Percentiles rank a stretch among this genome's conserved stretches.
Evolutionary conservation across 2,888 invertebrate species (phyloP).

Genomic region (Artemia sinica): DNA sequence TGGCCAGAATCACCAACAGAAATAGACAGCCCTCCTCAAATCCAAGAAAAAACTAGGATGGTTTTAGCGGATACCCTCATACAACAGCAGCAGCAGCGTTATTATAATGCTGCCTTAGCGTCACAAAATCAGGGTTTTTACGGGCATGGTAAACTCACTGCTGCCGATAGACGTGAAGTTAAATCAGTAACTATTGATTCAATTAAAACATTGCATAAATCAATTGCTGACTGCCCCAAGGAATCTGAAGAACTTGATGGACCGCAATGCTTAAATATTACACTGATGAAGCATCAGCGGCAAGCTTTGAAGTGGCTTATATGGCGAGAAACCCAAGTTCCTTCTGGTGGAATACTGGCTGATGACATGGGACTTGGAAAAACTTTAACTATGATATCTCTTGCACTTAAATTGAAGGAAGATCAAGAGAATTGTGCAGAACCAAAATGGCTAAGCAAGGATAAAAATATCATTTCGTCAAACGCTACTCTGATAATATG

Average conservation of each 20-base stretch:
- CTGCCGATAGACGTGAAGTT: conserved; percentile 24
- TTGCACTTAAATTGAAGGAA: conserved; percentile 41
- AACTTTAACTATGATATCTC: conserved; percentile 61
- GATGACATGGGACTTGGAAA: conserved; percentile 71
- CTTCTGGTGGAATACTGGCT: conserved; percentile 43
- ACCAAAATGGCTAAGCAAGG: conserved; percentile 16
- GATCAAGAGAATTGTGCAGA: conserved; percentile 30
- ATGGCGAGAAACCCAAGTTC: conserved; percentile 67
- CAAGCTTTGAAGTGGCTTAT: conserved; percentile 70
- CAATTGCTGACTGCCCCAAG: conserved; percentile 50
- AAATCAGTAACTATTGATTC: conserved; percentile 46
- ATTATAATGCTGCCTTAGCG: conserved; percentile 4
- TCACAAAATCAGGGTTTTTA: conserved; percentile 12
- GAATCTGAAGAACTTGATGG: conserved; percentile 38
- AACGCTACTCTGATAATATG: conserved; percentile 71
- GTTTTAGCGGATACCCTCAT: conserved; percentile 8
- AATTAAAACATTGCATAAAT: conserved; percentile 50
- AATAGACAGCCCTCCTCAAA: too few relatives aligned
- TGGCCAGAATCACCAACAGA: not conserved
- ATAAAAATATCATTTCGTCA: conserved; percentile 25
- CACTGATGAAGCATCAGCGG: conserved; percentile 63
- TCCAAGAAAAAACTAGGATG: not conserved
- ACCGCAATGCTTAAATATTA: conserved; percentile 45
- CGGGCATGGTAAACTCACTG: conserved; percentile 16
- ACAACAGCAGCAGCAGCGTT: conserved; percentile 10